A percentile compares a stretch with the other conserved stretches of the same genome.
phyloP scores from a whole-genome alignment of 2,888 invertebrate genomes.

The Limenitis arthemis region DNA sequence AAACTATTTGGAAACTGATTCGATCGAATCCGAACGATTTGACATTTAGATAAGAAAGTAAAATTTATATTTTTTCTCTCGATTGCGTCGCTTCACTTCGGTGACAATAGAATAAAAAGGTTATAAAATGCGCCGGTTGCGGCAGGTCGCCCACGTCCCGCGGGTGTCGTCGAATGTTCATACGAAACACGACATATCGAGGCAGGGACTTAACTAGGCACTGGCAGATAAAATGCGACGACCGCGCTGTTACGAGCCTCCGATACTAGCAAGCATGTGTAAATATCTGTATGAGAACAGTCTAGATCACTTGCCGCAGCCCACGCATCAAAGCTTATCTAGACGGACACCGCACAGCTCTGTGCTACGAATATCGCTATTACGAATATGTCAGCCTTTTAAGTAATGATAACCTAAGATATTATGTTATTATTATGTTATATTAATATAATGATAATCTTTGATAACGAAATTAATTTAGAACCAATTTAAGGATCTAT shows the following conservation, averaged over 20 bases:
- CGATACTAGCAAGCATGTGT: slow-evolving; percentile 63
- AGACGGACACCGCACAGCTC: slow-evolving; percentile 32
- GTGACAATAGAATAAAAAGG: slow-evolving; percentile 72
- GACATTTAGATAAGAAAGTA: slow-evolving; percentile 71
- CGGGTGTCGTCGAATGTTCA: slow-evolving; percentile 54
- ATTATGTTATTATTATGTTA: not conserved
- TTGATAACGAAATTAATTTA: not conserved
- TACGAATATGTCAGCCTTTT: not conserved
- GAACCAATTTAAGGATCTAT: no score
- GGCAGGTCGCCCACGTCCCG: slow-evolving; percentile 60
- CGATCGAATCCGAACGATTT: slow-evolving; percentile 71
- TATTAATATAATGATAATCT: no score
- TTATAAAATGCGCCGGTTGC: slow-evolving; percentile 66
- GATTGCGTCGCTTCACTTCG: slow-evolving; percentile 50
- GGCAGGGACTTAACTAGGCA: slow-evolving; percentile 39
- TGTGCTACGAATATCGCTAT: slow-evolving; percentile 30
- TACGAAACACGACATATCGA: slow-evolving; percentile 41
- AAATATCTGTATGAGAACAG: slow-evolving; percentile 67
- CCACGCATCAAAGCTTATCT: no score
- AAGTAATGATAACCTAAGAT: slow-evolving; percentile 2
- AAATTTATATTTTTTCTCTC: slow-evolving; percentile 70
- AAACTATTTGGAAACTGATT: slow-evolving; percentile 72
- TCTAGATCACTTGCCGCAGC: no score
- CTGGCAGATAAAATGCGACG: slow-evolving; percentile 60
- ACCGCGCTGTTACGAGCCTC: slow-evolving; percentile 57